Conservation (phyloP, 2,888 invertebrate genomes). For the Lissonota sp. region DNA sequence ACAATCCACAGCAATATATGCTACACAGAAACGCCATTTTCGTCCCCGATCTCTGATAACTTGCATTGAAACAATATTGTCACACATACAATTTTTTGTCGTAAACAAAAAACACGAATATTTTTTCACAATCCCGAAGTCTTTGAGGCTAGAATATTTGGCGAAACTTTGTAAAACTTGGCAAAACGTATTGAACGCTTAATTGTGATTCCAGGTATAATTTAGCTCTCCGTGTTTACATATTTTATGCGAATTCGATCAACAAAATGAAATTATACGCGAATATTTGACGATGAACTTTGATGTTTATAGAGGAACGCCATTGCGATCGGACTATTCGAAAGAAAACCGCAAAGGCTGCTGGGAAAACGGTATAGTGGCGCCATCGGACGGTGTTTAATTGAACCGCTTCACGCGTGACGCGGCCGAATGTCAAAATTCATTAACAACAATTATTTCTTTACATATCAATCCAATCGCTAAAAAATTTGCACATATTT, state of each 20-base stretch:
- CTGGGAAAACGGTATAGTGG: constrained; percentile 1
- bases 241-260: not conserved
- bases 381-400: not conserved
- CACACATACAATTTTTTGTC: too few species aligned
- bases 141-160: not conserved
- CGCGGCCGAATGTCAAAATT: too few species aligned
- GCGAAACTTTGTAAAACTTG: not conserved
- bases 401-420: too few species aligned
- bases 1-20: too few species aligned
- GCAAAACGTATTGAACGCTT: not conserved
- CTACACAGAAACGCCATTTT: too few species aligned
- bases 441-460: too few species aligned
- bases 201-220: not conserved
- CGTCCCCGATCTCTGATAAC: too few species aligned
- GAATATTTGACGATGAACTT: not conserved
- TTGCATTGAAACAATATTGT: too few species aligned
- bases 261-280: not conserved
- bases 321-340: not conserved
- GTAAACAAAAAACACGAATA: too few species aligned
- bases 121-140: not conserved
- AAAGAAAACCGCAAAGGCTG: not conserved
- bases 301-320: not conserved
- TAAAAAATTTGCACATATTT: too few species aligned
- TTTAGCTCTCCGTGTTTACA: not conserved
- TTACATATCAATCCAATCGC: too few species aligned